Conservation (phyloP, 2,888 invertebrate species). For the Nephrocerus scutellatus region DNA sequence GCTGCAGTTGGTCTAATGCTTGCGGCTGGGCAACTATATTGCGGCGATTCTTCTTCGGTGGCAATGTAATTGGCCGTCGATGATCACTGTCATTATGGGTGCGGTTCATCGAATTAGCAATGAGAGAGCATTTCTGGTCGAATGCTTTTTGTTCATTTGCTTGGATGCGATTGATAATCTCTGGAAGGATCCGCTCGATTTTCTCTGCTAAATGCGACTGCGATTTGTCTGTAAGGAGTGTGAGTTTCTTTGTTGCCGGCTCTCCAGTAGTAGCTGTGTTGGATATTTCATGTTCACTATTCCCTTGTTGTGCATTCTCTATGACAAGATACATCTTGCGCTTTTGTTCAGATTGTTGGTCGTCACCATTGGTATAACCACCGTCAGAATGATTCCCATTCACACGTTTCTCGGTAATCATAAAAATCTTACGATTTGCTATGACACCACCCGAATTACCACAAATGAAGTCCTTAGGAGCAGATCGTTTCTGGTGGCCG, state of each 20-base stretch:
- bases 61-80: conserved; percentile 36
- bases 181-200: conserved; percentile 40
- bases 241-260: conserved; percentile 34
- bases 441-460: conserved; percentile 23
- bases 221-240: conserved; percentile 39
- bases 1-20: background rate
- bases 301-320: conserved; percentile 33
- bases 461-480: no score
- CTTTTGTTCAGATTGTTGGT: conserved; percentile 28
- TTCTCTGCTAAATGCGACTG: conserved; percentile 33
- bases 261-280: conserved; percentile 2
- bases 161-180: conserved; percentile 39
- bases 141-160: background rate
- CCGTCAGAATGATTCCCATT: conserved; percentile 22
- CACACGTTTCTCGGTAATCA: conserved; percentile 41
- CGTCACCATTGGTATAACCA: conserved; percentile 5
- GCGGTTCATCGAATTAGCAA: conserved; percentile 18
- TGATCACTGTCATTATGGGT: conserved; percentile 14
- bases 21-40: conserved; percentile 24
- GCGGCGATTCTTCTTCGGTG: conserved; percentile 41
- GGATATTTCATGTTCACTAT: conserved; percentile 23
- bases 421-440: conserved; percentile 38
- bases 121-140: background rate
- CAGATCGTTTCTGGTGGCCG: conserved; percentile 16
- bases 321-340: conserved; percentile 40